Conservation (phyloP, 1,140 invertebrate genomes). For the Seison nebaliae region DNA sequence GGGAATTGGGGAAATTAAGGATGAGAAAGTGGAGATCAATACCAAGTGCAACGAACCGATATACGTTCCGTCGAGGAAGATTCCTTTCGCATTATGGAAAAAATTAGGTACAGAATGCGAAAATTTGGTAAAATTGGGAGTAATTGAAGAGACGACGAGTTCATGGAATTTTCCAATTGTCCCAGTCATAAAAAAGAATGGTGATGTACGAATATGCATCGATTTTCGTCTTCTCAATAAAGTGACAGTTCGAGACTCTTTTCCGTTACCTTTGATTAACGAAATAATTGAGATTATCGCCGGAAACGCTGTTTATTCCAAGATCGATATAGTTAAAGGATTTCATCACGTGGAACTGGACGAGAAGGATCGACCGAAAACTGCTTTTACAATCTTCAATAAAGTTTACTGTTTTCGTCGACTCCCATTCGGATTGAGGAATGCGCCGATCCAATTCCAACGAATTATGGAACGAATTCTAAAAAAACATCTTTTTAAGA, state of each 20-base stretch:
- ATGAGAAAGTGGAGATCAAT: too few species aligned
- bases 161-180: background rate
- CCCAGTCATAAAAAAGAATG: background rate
- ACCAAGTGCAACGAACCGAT: too few species aligned
- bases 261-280: constrained; percentile 9
- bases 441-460: constrained; percentile 28
- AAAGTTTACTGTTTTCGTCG: background rate
- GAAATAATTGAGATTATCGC: constrained; percentile 23
- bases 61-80: too few species aligned
- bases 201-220: background rate
- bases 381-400: background rate
- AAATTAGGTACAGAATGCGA: too few species aligned
- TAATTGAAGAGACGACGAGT: background rate
- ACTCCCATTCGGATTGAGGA: constrained; percentile 27
- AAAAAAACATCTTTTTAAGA: constrained; percentile 14
- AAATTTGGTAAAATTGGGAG: background rate
- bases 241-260: background rate
- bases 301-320: too few species aligned
- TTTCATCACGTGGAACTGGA: background rate
- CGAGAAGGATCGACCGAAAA: background rate
- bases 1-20: too few species aligned
- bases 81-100: too few species aligned
- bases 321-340: background rate
- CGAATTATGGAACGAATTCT: constrained; percentile 28
- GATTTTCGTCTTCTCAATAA: background rate